Conservation (phyloP, 2,113 vertebrate genomes). For the Emydura subglobosa region DNA sequence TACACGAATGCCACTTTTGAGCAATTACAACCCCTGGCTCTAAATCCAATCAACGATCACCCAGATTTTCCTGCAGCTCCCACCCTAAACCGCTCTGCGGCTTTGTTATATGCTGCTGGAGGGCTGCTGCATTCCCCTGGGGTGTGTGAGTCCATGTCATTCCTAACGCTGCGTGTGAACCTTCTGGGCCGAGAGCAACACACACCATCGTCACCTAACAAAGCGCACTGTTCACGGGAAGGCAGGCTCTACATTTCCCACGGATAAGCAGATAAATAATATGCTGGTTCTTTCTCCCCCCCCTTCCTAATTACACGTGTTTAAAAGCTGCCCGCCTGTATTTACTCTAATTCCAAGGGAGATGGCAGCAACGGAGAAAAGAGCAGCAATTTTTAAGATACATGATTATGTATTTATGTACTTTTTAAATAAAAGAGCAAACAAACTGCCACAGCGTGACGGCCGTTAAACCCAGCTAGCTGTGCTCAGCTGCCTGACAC, state of each 20-base stretch:
- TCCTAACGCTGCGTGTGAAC: not conserved
- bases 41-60: not conserved
- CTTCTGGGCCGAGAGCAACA: not conserved
- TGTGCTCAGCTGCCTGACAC: fast-evolving
- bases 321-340: not conserved
- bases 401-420: not conserved
- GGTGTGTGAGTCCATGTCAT: not conserved
- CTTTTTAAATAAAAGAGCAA: not conserved
- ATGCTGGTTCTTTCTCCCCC: fast-evolving
- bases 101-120: not conserved
- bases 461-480: not conserved
- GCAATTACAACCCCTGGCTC: not conserved
- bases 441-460: not conserved
- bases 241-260: not conserved
- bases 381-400: fast-evolving
- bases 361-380: not conserved
- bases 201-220: not conserved
- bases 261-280: not conserved
- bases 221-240: not conserved
- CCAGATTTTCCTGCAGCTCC: not conserved
- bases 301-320: not conserved
- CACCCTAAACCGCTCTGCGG: not conserved
- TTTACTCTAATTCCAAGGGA: not conserved
- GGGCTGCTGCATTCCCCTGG: not conserved
- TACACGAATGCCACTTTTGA: not conserved